Conservation (phyloP, 2,888 invertebrate species). For the Ectobius pallidus region DNA sequence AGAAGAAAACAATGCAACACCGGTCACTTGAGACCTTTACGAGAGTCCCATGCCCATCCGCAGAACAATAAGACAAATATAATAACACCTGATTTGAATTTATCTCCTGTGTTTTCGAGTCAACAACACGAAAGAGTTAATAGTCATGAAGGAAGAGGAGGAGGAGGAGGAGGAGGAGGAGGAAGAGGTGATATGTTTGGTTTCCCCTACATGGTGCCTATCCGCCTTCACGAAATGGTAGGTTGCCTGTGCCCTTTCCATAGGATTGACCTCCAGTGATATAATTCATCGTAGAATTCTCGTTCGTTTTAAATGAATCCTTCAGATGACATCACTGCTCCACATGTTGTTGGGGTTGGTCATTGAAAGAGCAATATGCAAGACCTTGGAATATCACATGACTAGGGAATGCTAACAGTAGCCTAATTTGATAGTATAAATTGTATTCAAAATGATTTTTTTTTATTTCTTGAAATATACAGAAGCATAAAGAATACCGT, state of each 20-base stretch:
- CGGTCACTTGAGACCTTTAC: too few species aligned
- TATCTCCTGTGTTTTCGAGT: not conserved
- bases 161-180: not conserved
- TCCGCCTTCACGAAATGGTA: not conserved
- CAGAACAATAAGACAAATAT: not conserved
- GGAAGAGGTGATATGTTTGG: too few species aligned
- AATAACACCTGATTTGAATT: slow-evolving; percentile 9
- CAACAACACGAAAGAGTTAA: not conserved
- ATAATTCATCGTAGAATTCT: not conserved
- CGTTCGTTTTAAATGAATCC: not conserved
- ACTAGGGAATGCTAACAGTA: too few species aligned
- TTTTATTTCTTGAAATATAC: too few species aligned
- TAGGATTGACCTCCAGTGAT: not conserved
- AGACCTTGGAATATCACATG: too few species aligned
- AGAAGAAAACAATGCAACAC: too few species aligned
- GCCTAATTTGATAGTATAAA: too few species aligned
- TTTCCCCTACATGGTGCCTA: not conserved
- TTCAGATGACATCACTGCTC: slow-evolving; percentile 1
- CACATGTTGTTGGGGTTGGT: not conserved
- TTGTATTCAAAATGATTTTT: too few species aligned
- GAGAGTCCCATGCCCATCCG: too few species aligned
- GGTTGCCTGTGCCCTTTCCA: not conserved
- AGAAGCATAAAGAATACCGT: too few species aligned
- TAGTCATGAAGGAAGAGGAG: not conserved
- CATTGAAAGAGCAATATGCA: not conserved